phyloP scores from a whole-genome alignment of 2,113 vertebrate species.

The Desmodus rotundus region DNA sequence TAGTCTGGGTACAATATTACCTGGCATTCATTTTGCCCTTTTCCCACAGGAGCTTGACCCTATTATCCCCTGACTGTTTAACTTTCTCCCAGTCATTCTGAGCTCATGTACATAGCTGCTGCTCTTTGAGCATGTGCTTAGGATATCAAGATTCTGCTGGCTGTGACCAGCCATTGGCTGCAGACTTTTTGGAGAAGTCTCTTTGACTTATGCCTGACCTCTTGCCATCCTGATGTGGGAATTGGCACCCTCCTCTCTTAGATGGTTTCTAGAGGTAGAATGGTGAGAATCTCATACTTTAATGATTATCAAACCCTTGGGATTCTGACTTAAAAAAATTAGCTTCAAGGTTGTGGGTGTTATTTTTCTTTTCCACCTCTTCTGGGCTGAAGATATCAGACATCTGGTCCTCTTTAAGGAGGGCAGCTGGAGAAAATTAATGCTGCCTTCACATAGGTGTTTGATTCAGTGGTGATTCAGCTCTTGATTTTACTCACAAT shows the following conservation, averaged over 20 bases:
- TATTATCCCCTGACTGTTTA: not conserved
- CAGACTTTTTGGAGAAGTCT: not conserved
- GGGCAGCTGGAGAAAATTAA: not conserved
- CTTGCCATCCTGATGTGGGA: not conserved
- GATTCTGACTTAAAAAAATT: not conserved
- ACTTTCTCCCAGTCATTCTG: not conserved
- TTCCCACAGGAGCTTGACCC: not conserved
- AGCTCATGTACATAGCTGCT: not conserved
- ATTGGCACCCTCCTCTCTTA: not conserved
- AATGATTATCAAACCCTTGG: not conserved
- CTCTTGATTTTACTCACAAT: not conserved
- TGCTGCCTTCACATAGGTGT: not conserved
- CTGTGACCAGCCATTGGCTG: not conserved
- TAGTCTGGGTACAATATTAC: not conserved
- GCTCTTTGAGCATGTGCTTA: not conserved
- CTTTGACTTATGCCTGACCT: not conserved
- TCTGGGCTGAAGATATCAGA: not conserved
- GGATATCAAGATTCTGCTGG: not conserved
- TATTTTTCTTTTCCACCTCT: not conserved
- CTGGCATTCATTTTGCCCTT: not conserved
- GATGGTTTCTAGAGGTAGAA: not conserved
- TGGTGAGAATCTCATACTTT: not conserved
- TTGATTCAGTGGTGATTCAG: not conserved
- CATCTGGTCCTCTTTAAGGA: not conserved
- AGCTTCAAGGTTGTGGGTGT: not conserved